phyloP scores from a whole-genome alignment of 2,113 vertebrate species.

The Loxodonta africana region DNA sequence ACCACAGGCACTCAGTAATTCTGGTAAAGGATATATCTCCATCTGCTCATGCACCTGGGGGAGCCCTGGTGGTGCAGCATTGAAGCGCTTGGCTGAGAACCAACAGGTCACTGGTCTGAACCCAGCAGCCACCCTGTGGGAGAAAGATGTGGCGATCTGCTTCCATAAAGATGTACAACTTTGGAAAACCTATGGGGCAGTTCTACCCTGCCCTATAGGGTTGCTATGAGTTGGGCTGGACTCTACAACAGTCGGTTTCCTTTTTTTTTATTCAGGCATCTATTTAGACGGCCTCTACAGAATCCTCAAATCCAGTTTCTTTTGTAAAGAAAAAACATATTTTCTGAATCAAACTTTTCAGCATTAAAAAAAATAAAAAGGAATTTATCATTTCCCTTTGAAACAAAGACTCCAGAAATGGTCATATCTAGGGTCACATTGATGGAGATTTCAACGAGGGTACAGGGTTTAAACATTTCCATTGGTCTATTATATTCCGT shows the following conservation, averaged over 20 bases:
- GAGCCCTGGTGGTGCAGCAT: no score
- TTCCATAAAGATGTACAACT: no score
- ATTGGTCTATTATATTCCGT: neutral
- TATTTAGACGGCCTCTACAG: conserved; percentile 4
- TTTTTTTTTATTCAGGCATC: neutral
- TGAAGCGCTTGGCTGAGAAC: no score
- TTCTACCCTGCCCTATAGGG: no score
- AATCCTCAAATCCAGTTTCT: conserved; percentile 40
- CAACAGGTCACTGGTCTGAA: no score
- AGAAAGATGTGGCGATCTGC: no score
- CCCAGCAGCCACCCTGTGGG: no score
- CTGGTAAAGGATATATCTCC: neutral
- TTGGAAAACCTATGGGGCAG: no score
- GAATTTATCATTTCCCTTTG: conserved; percentile 57
- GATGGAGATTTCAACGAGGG: conserved; percentile 24
- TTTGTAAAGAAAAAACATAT: conserved; percentile 31
- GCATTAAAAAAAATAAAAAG: conserved; percentile 46
- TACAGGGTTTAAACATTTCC: neutral
- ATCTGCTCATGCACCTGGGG: neutral
- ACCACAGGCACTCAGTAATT: neutral
- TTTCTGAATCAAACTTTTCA: conserved; percentile 70
- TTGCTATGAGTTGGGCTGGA: no score
- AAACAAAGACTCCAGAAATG: conserved; percentile 12
- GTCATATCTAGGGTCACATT: neutral
- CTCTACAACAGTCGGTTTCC: no score